Evolutionary conservation across 2,888 invertebrate genomes (phyloP).

Genomic region (Oligia latruncula): DNA sequence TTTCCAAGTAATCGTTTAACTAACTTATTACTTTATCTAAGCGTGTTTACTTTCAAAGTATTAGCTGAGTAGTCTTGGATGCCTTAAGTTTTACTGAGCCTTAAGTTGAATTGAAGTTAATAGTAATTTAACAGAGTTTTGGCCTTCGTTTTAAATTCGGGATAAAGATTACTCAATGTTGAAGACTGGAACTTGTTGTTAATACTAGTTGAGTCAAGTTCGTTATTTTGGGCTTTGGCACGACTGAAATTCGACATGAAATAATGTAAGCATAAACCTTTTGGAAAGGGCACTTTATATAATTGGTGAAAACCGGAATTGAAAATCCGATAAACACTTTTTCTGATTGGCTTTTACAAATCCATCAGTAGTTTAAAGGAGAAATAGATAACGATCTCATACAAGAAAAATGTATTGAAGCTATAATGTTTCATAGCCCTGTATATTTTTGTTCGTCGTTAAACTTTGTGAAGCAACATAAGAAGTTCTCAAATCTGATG

Average conservation of each 20-base stretch:
- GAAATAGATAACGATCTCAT: neutral
- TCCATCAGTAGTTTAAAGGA: too few relatives aligned
- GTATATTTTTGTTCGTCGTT: neutral
- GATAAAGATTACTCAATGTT: neutral
- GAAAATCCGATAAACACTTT: neutral
- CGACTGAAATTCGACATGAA: neutral
- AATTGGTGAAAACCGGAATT: neutral
- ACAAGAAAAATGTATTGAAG: neutral
- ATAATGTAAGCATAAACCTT: neutral
- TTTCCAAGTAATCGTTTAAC: conserved; percentile 35
- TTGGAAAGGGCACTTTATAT: neutral
- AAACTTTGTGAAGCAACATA: neutral
- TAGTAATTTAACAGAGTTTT: conserved; percentile 32
- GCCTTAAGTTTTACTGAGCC: conserved; percentile 32
- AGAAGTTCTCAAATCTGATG: neutral
- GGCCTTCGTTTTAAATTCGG: conserved; percentile 1
- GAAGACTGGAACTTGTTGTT: neutral
- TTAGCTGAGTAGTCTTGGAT: conserved; percentile 38
- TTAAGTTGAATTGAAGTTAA: conserved; percentile 40
- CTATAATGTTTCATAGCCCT: neutral
- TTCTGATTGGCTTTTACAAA: neutral
- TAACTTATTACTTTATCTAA: conserved; percentile 38
- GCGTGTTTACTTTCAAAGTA: conserved; percentile 53
- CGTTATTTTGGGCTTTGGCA: neutral
- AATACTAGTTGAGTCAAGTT: neutral